Percentiles rank a stretch among this genome's conserved stretches.
These are phyloP conservation scores for Melanerpes aurifrons DNA, from an alignment of 2,113 vertebrate genomes.

Conservation along the genomic window DNA sequence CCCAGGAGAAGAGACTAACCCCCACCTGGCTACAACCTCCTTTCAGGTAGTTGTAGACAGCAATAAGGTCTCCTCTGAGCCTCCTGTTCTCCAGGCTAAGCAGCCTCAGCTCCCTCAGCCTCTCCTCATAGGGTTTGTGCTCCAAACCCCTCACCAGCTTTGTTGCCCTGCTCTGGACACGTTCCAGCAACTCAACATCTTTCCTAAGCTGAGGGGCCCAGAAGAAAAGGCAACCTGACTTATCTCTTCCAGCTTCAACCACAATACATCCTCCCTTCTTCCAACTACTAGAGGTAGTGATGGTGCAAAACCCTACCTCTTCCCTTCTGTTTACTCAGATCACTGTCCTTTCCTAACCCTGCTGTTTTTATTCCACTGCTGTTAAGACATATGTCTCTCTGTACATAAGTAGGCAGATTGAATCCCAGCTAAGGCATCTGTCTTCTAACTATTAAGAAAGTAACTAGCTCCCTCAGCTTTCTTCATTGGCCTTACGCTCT, in stretches of 20 bases:
- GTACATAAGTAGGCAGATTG: not conserved
- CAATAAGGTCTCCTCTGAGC: too few species aligned
- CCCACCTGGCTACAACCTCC: too few species aligned
- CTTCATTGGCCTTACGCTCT: not conserved
- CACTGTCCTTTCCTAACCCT: not conserved
- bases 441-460: not conserved
- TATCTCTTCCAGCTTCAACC: not conserved
- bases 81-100: too few species aligned
- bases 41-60: too few species aligned
- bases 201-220: not conserved
- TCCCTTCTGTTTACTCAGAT: not conserved
- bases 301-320: not conserved
- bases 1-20: too few species aligned
- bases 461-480: not conserved
- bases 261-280: not conserved
- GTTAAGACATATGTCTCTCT: not conserved
- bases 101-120: too few species aligned
- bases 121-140: too few species aligned
- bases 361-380: not conserved
- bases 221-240: not conserved
- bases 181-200: too few species aligned
- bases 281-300: not conserved
- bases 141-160: too few species aligned
- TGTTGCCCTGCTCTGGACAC: too few species aligned
- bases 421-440: not conserved